Conservation (phyloP, 2,113 vertebrate genomes). For the Labrus mixtus region DNA sequence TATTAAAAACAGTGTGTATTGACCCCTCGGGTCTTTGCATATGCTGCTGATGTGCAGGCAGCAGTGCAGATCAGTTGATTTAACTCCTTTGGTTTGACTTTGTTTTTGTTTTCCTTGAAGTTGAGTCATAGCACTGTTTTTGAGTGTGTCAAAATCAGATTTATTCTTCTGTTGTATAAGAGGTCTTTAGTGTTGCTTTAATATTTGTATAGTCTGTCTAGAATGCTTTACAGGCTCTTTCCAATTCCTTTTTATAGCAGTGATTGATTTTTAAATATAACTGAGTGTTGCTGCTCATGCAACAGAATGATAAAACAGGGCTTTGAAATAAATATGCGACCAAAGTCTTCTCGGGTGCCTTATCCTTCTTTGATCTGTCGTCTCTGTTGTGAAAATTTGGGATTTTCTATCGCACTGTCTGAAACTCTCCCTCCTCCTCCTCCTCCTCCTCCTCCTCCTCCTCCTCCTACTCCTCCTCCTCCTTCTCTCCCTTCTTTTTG, state of each 20-base stretch:
- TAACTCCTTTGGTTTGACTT: conserved; percentile 17
- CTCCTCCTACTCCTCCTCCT: background rate
- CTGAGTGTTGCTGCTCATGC: conserved; percentile 52
- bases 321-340: conserved; percentile 68
- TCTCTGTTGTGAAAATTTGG: conserved; percentile 53
- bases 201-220: conserved; percentile 36
- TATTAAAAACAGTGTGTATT: conserved; percentile 54
- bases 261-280: conserved; percentile 55
- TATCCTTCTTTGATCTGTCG: conserved; percentile 61
- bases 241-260: conserved; percentile 21
- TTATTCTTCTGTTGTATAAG: background rate
- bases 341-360: conserved; percentile 60
- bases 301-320: conserved; percentile 66
- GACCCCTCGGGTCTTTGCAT: conserved; percentile 40
- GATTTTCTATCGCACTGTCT: conserved; percentile 44
- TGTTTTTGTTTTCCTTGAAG: conserved; percentile 21
- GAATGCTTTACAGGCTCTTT: conserved; percentile 41
- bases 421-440: conserved; percentile 3
- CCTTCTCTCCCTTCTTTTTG: background rate
- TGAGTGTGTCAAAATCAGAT: conserved; percentile 25
- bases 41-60: background rate
- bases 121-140: conserved; percentile 38
- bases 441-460: background rate
- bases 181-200: conserved; percentile 39
- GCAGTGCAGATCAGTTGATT: too few species aligned